Evolutionary conservation across 2,888 invertebrate species (phyloP).

Genomic region (Conchocele bisecta): DNA sequence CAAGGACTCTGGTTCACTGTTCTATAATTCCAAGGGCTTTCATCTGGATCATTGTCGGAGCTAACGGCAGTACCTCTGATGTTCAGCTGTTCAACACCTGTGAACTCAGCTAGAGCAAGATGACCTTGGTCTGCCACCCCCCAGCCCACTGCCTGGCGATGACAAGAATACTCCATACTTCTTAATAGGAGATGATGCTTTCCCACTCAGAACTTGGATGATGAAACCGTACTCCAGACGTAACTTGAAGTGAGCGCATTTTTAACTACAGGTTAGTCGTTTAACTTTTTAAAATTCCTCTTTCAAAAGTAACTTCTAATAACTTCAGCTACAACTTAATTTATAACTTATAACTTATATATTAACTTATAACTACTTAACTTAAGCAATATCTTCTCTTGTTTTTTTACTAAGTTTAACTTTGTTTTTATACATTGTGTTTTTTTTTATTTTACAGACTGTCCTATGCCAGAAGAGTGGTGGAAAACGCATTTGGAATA

Average conservation of each 20-base stretch:
- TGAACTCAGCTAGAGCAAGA: slow-evolving; percentile 47
- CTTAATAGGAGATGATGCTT: slow-evolving; percentile 57
- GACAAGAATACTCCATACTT: slow-evolving; percentile 41
- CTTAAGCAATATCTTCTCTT: not conserved
- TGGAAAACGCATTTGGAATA: too few relatives aligned
- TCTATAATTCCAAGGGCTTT: slow-evolving; percentile 52
- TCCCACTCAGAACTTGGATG: slow-evolving; percentile 47
- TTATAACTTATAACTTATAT: not conserved
- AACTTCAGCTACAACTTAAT: not conserved
- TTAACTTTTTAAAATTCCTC: not conserved
- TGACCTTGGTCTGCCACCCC: slow-evolving; percentile 33
- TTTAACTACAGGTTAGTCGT: slow-evolving; percentile 45
- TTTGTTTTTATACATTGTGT: not conserved
- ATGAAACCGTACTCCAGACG: slow-evolving; percentile 55
- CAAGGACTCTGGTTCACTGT: too few relatives aligned
- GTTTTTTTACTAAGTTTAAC: not conserved
- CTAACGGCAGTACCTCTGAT: slow-evolving; percentile 47
- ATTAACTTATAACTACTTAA: not conserved
- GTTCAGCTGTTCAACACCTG: slow-evolving; percentile 44
- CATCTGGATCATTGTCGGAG: slow-evolving; percentile 45
- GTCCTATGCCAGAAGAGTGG: too few relatives aligned
- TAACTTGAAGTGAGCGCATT: slow-evolving; percentile 36
- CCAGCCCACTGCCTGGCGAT: too few relatives aligned
- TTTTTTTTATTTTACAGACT: not conserved
- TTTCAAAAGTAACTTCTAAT: slow-evolving; percentile 11